These are phyloP conservation scores for Novumbra hubbsi DNA, from an alignment of 2,797 vertebrate species.

Conservation along the genomic window DNA sequence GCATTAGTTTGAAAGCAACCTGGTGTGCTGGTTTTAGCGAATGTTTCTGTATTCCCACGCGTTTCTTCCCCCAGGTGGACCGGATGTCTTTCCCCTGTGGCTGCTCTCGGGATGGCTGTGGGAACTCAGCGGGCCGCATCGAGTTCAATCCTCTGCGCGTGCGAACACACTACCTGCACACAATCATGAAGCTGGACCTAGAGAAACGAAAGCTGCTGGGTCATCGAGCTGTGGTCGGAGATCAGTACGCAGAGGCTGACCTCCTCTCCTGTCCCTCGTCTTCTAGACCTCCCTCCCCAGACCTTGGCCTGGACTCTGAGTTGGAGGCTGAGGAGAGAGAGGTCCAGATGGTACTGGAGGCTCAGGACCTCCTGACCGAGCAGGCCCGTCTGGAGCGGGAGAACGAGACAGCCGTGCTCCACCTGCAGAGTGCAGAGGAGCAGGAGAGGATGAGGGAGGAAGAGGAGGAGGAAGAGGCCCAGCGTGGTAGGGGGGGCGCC, in stretches of 20 bases:
- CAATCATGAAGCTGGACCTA: constrained; percentile 95
- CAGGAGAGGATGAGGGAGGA: constrained; percentile 87
- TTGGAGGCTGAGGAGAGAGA: constrained; percentile 64
- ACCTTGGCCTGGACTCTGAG: constrained; percentile 61
- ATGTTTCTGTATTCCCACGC: neutral
- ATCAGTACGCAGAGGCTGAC: constrained; percentile 51
- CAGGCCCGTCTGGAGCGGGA: constrained; percentile 76
- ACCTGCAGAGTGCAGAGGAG: constrained; percentile 94
- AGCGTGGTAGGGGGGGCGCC: constrained; percentile 18
- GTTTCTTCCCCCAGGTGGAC: constrained; percentile 79
- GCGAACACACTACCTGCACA: constrained; percentile 95
- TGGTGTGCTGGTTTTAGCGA: neutral
- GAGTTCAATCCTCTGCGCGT: constrained; percentile 97
- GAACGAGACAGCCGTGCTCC: constrained; percentile 90
- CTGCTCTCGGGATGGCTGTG: constrained; percentile 92
- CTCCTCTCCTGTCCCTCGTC: constrained; percentile 52
- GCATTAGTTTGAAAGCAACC: neutral
- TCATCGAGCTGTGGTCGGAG: constrained; percentile 41
- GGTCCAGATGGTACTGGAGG: constrained; percentile 46
- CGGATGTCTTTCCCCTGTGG: constrained; percentile 96
- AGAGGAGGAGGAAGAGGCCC: constrained; percentile 73
- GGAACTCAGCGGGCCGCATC: constrained; percentile 87
- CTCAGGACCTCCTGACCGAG: constrained; percentile 67
- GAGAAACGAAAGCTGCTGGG: constrained; percentile 82
- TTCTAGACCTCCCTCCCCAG: constrained; percentile 64